Evolutionary conservation across 2,113 vertebrate genomes (phyloP).

Genomic region (Tetrao urogallus): DNA sequence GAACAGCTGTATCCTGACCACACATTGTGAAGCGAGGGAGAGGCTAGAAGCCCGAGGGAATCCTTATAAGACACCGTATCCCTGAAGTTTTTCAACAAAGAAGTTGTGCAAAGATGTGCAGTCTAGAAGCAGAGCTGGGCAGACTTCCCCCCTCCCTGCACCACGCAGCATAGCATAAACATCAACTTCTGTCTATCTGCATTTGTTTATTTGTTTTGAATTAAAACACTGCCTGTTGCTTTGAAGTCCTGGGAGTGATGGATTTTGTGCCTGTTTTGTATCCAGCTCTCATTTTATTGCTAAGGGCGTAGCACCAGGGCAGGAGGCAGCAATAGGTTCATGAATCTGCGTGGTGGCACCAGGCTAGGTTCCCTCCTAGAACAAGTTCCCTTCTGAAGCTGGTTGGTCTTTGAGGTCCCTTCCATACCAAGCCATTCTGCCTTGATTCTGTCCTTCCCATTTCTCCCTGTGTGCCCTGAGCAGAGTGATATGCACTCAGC

Average conservation of each 20-base stretch:
- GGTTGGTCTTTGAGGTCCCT: no score
- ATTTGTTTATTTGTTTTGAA: conserved; percentile 52
- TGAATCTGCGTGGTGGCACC: accelerated
- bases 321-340: not conserved
- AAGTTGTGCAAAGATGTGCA: conserved; percentile 1
- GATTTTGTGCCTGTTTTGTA: not conserved
- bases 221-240: conserved; percentile 10
- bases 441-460: not conserved
- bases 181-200: not conserved
- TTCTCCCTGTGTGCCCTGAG: not conserved
- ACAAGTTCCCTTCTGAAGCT: no score
- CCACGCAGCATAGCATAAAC: not conserved
- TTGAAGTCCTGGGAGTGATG: conserved; percentile 32
- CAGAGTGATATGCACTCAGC: accelerated
- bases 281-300: not conserved
- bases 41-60: conserved; percentile 49
- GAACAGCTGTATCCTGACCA: conserved; percentile 72
- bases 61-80: not conserved
- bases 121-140: not conserved
- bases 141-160: accelerated
- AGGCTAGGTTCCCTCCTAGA: not conserved
- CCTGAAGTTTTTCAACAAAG: conserved; percentile 53
- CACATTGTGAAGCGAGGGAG: conserved; percentile 52
- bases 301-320: not conserved
- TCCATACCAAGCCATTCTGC: no score